A percentile compares a stretch with the other conserved stretches of the same genome.
Conservation (phyloP, 2,113 vertebrate species). For the Typhlomys cinereus region DNA sequence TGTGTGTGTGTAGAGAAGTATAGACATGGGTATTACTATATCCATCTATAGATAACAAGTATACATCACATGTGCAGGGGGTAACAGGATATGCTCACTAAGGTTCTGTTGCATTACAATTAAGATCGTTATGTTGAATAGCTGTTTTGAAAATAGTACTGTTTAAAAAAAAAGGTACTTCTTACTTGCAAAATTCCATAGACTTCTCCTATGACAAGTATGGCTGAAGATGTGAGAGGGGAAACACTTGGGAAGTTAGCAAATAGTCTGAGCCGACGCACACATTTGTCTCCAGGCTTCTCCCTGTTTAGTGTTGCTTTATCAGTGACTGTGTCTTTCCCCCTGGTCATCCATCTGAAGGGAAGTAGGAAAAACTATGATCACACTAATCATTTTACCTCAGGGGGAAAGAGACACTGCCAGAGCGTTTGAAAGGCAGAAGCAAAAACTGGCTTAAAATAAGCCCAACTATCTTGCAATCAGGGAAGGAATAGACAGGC, state of each 20-base stretch:
- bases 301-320: conserved; percentile 48
- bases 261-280: rapidly evolving
- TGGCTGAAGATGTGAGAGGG: not conserved
- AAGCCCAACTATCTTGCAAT: conserved; percentile 44
- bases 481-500: conserved; percentile 39
- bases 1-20: conserved; percentile 29
- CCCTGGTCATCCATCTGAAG: conserved; percentile 43
- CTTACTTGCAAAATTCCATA: conserved; percentile 75
- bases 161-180: conserved; percentile 63
- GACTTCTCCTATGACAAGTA: conserved; percentile 56
- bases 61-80: conserved; percentile 53
- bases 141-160: conserved; percentile 77
- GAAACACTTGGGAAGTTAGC: conserved; percentile 17
- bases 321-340: conserved; percentile 6
- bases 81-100: conserved; percentile 65
- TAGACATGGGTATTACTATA: not conserved
- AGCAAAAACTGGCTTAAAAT: not conserved
- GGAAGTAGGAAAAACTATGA: conserved; percentile 11
- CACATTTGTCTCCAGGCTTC: rapidly evolving
- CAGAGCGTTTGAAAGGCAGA: not conserved
- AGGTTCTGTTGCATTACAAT: conserved; percentile 69
- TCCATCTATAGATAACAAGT: conserved; percentile 43
- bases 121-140: conserved; percentile 69
- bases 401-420: conserved; percentile 18
- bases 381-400: conserved; percentile 36